These are phyloP conservation scores for Cephalopterus ornatus DNA, from an alignment of 2,113 vertebrate species.

Conservation along the genomic window DNA sequence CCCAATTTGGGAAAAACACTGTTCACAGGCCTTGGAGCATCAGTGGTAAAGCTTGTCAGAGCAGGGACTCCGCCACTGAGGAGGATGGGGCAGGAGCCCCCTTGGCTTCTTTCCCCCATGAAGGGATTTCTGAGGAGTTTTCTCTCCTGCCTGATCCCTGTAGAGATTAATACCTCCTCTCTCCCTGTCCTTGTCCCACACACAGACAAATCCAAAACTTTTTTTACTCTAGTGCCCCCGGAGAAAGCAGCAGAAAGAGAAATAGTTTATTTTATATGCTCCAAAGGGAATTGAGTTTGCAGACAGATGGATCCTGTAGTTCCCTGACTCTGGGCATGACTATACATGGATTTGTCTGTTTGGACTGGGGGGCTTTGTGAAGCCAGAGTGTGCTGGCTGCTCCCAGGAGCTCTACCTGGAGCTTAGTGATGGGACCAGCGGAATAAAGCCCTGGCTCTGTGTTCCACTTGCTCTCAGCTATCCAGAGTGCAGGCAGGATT, in stretches of 20 bases:
- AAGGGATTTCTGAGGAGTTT: not conserved
- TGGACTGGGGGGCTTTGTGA: not conserved
- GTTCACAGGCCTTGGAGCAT: not conserved
- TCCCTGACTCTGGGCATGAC: not conserved
- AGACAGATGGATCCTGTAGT: not conserved
- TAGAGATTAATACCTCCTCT: not conserved
- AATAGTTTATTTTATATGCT: not conserved
- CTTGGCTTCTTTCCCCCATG: not conserved
- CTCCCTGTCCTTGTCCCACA: not conserved
- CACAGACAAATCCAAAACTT: not conserved
- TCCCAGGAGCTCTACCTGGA: not conserved
- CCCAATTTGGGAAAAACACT: constrained; percentile 51
- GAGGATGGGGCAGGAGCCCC: not conserved
- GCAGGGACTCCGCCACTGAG: not conserved
- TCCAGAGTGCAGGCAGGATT: not conserved
- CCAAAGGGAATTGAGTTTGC: constrained; percentile 38
- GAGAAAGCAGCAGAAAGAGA: not conserved
- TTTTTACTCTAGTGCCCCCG: not conserved
- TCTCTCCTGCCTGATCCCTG: not conserved
- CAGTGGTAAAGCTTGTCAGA: not conserved
- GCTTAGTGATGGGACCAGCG: not conserved
- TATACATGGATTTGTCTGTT: constrained; percentile 15
- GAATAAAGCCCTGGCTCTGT: not conserved
- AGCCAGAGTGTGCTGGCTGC: not conserved
- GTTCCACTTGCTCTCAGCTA: not conserved